phyloP scores from a whole-genome alignment of 2,888 invertebrate species.

The Heteropelma amictum region DNA sequence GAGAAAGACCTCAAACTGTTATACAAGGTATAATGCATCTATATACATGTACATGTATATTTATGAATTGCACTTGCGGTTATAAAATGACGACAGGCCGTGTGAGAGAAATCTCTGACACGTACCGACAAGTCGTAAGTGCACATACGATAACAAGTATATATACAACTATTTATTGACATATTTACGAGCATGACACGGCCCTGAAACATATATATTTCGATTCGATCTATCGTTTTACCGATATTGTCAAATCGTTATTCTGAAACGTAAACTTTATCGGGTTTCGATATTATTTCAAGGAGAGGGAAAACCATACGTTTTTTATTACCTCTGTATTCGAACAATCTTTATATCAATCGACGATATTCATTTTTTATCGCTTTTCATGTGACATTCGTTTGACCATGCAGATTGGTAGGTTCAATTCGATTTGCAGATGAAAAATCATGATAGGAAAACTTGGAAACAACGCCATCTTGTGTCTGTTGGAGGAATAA shows the following conservation, averaged over 20 bases:
- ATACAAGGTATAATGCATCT: background rate
- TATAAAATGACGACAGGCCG: background rate
- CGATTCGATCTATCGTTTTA: background rate
- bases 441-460: background rate
- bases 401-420: background rate
- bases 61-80: background rate
- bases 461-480: background rate
- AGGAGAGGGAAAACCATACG: background rate
- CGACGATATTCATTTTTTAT: background rate
- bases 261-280: background rate
- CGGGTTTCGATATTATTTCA: background rate
- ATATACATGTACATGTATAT: background rate
- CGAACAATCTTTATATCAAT: background rate
- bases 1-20: background rate
- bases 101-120: conserved; percentile 20
- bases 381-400: background rate
- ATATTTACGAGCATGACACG: conserved; percentile 12
- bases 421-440: background rate
- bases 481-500: background rate
- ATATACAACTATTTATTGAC: background rate
- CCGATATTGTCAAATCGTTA: background rate
- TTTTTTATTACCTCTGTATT: background rate
- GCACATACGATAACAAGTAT: conserved; percentile 3
- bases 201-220: background rate
- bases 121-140: conserved; percentile 3